phyloP scores from a whole-genome alignment of 1,140 invertebrate genomes.

The Drosophila murphyi region DNA sequence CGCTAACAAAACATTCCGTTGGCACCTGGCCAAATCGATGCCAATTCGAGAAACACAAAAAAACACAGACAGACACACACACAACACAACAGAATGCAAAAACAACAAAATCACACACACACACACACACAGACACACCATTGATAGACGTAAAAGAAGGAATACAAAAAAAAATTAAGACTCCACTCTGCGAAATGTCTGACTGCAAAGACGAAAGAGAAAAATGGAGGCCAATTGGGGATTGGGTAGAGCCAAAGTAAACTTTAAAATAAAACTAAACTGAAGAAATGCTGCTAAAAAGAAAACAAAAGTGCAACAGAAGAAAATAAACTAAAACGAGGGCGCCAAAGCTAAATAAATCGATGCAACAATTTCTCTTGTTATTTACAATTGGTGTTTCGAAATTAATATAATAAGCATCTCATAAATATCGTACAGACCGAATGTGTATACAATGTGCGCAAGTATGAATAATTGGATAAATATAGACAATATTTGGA shows the following conservation, averaged over 20 bases:
- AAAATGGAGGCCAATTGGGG: conserved; percentile 50
- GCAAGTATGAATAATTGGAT: conserved; percentile 4
- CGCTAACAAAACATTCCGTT: conserved; percentile 67
- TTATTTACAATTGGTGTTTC: conserved; percentile 45
- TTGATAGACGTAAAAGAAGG: conserved; percentile 33
- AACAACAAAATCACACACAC: conserved; percentile 38
- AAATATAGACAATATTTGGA: conserved; percentile 11
- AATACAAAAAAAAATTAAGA: conserved; percentile 48
- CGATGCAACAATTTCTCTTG: conserved; percentile 27
- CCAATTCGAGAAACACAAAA: conserved; percentile 61
- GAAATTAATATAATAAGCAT: conserved; percentile 21
- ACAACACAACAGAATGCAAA: conserved; percentile 3
- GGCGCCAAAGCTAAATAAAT: conserved; percentile 42
- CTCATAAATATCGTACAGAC: conserved; percentile 3
- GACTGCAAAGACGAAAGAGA: conserved; percentile 21
- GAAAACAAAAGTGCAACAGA: conserved; percentile 33
- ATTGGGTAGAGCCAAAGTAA: conserved; percentile 47
- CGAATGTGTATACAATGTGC: conserved; percentile 29
- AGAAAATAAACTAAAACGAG: conserved; percentile 53
- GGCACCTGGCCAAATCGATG: conserved; percentile 70
- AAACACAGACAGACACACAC: conserved; percentile 43
- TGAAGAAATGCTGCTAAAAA: conserved; percentile 12
- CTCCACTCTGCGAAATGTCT: conserved; percentile 48
- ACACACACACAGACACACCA: conserved; percentile 25
- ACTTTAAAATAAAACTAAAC: conserved; percentile 54